Conservation (phyloP, 2,113 vertebrate species). For the Poeciliopsis prolifica region DNA sequence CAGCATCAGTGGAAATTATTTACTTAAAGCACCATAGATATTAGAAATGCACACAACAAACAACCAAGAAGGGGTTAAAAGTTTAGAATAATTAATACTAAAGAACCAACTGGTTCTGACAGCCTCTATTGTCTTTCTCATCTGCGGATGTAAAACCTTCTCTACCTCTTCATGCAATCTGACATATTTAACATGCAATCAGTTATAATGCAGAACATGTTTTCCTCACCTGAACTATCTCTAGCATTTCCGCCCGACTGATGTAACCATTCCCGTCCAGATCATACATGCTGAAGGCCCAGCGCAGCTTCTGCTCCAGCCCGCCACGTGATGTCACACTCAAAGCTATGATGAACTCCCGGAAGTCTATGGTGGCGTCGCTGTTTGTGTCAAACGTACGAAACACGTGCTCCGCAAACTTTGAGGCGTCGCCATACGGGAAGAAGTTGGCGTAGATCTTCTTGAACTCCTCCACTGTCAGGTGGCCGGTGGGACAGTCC, state of each 20-base stretch:
- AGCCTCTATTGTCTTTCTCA: not conserved
- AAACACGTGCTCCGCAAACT: conserved; percentile 82
- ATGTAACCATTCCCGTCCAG: conserved; percentile 84
- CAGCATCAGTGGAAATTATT: too few species aligned
- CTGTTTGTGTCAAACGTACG: conserved; percentile 82
- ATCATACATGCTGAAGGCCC: conserved; percentile 85
- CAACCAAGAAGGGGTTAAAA: not conserved
- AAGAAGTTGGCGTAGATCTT: conserved; percentile 86
- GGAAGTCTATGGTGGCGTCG: conserved; percentile 82
- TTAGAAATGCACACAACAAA: not conserved
- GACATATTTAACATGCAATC: not conserved
- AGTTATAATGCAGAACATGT: not conserved
- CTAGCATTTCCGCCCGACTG: conserved; percentile 83
- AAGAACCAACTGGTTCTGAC: not conserved
- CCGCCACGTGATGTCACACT: conserved; percentile 81
- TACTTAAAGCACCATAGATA: not conserved
- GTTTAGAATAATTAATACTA: not conserved
- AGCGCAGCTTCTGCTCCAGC: conserved; percentile 83
- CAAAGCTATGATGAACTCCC: conserved; percentile 83
- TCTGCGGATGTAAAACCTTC: not conserved
- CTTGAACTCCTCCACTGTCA: conserved; percentile 83
- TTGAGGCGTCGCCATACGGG: conserved; percentile 82
- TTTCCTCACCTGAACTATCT: conserved; percentile 81
- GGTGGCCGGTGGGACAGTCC: conserved; percentile 82
- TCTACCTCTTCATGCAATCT: not conserved